Conservation (phyloP, 2,888 invertebrate species). For the Geophilus truncorum region DNA sequence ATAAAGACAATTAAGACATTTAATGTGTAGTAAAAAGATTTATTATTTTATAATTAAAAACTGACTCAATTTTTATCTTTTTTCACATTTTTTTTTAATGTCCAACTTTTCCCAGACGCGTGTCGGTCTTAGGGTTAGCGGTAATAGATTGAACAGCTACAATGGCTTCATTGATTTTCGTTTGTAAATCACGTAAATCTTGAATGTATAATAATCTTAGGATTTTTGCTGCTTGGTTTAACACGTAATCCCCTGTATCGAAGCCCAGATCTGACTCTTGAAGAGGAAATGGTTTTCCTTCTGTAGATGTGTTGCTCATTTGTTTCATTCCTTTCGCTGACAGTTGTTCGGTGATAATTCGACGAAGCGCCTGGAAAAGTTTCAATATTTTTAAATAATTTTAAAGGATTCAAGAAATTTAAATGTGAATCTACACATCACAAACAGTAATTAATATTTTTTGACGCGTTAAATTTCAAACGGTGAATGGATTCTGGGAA, state of each 20-base stretch:
- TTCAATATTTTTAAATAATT: background rate
- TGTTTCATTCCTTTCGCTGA: slow-evolving; percentile 57
- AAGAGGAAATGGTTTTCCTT: slow-evolving; percentile 66
- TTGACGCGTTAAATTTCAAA: too few relatives aligned
- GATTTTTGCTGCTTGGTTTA: slow-evolving; percentile 70
- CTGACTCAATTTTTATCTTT: too few relatives aligned
- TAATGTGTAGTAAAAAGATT: too few relatives aligned
- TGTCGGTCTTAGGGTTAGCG: slow-evolving; percentile 95
- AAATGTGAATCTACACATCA: too few relatives aligned
- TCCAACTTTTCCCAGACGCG: slow-evolving; percentile 88
- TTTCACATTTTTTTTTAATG: too few relatives aligned
- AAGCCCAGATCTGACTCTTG: slow-evolving; percentile 63
- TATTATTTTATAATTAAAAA: too few relatives aligned
- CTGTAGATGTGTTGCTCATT: slow-evolving; percentile 52
- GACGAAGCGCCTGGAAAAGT: slow-evolving; percentile 54
- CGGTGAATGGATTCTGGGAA: too few relatives aligned
- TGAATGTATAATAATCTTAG: slow-evolving; percentile 75
- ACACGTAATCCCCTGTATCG: slow-evolving; percentile 57
- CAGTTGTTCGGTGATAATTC: slow-evolving; percentile 59
- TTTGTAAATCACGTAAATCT: slow-evolving; percentile 80
- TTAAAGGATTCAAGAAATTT: too few relatives aligned
- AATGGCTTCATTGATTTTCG: slow-evolving; percentile 87
- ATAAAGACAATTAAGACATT: too few relatives aligned
- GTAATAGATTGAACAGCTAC: slow-evolving; percentile 88
- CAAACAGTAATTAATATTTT: too few relatives aligned